Conservation (phyloP, 2,113 vertebrate genomes). For the Labrus mixtus region DNA sequence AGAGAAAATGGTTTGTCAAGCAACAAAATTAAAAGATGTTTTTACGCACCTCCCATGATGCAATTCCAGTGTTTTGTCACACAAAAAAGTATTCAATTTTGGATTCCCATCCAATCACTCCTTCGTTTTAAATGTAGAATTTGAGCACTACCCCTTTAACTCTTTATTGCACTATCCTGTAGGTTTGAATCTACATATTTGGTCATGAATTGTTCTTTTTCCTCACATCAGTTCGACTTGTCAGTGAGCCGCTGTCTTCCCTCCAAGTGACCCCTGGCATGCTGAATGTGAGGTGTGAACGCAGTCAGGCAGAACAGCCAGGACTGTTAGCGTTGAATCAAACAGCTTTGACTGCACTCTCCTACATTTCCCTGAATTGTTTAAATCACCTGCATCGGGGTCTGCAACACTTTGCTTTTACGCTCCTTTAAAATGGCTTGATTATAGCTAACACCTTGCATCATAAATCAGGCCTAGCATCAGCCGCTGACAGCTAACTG, state of each 20-base stretch:
- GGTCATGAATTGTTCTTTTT: slow-evolving; percentile 36
- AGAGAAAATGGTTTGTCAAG: too few relatives aligned
- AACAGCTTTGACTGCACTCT: slow-evolving; percentile 3
- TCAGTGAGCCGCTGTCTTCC: slow-evolving; percentile 1
- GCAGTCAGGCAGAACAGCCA: slow-evolving; percentile 36
- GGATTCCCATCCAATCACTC: too few relatives aligned
- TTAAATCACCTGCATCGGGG: neutral
- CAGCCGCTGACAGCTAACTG: slow-evolving; percentile 6
- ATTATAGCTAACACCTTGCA: slow-evolving; percentile 4
- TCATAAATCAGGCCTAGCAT: slow-evolving; percentile 17
- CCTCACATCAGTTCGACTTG: slow-evolving; percentile 28
- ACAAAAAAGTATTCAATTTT: too few relatives aligned
- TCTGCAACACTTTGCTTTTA: slow-evolving; percentile 19
- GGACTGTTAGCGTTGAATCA: slow-evolving; percentile 55
- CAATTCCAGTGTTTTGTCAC: too few relatives aligned
- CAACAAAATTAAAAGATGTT: too few relatives aligned
- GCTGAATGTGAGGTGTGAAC: slow-evolving; percentile 25
- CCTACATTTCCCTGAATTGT: slow-evolving; percentile 31
- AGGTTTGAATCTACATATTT: slow-evolving; percentile 23
- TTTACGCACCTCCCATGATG: too few relatives aligned
- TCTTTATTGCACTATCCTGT: too few relatives aligned
- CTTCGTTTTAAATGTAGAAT: neutral
- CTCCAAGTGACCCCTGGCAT: slow-evolving; percentile 34
- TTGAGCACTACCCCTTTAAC: neutral
- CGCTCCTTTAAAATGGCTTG: slow-evolving; percentile 12